Percentiles rank a stretch among this genome's conserved stretches.
Conservation (phyloP, 2,888 invertebrate species). For the Gortyna flavago region DNA sequence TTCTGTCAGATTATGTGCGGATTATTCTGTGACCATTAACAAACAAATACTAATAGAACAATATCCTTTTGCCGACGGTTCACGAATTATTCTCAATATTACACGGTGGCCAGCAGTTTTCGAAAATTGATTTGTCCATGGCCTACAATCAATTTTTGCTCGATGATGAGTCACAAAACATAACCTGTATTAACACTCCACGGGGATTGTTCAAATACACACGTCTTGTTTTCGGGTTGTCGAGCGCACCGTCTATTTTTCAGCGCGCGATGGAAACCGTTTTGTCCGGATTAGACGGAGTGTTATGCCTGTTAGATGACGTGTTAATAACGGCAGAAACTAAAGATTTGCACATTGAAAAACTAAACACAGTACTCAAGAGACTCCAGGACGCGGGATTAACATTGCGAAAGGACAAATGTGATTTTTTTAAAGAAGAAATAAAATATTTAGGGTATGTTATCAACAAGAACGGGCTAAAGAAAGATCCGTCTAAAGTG, state of each 20-base stretch:
- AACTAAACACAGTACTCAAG: not conserved
- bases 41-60: slow-evolving; percentile 3
- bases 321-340: no score
- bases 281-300: no score
- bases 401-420: not conserved
- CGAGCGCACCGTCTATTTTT: not conserved
- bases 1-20: no score
- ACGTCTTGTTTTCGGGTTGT: slow-evolving; percentile 8
- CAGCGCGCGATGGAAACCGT: no score
- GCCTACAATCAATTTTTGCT: not conserved
- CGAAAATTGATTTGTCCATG: slow-evolving; percentile 1
- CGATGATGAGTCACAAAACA: slow-evolving; percentile 4
- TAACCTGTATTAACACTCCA: not conserved
- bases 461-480: not conserved
- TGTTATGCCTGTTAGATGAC: no score
- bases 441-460: not conserved
- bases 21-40: not conserved
- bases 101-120: not conserved
- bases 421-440: not conserved
- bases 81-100: not conserved
- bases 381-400: not conserved
- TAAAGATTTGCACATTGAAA: no score
- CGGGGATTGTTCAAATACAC: not conserved
- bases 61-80: not conserved
- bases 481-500: slow-evolving; percentile 2